Percentiles rank a stretch among this genome's conserved stretches.
Evolutionary conservation across 1,140 invertebrate genomes (phyloP).

Genomic region (Telenomus remus): DNA sequence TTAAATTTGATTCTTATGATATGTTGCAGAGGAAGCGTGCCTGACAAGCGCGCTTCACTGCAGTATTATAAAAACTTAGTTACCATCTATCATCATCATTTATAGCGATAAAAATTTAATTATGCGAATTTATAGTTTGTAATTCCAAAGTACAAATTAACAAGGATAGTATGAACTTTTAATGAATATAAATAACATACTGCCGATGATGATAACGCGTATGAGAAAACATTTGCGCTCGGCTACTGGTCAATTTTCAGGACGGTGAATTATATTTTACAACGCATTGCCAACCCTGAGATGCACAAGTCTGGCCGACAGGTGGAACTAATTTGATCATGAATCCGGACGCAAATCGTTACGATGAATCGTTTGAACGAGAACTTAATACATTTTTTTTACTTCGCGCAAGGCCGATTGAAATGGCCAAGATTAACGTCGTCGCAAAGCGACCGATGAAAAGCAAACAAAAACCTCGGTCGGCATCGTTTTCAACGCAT

Average conservation of each 20-base stretch:
- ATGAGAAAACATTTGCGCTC: constrained; percentile 31
- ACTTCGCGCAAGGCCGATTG: constrained; percentile 31
- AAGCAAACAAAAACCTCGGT: no score
- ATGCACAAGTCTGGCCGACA: constrained; percentile 46
- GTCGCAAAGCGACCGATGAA: not conserved
- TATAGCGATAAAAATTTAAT: constrained; percentile 43
- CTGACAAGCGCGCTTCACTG: no score
- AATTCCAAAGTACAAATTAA: constrained; percentile 50
- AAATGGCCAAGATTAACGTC: constrained; percentile 31
- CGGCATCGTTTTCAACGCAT: no score
- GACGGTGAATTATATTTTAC: constrained; percentile 53
- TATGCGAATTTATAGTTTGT: constrained; percentile 23
- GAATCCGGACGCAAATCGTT: constrained; percentile 50
- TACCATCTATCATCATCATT: constrained; percentile 34
- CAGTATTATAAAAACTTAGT: not conserved
- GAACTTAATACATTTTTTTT: constrained; percentile 58
- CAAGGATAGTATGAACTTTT: constrained; percentile 40
- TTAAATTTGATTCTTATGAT: no score
- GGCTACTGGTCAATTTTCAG: constrained; percentile 51
- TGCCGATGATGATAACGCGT: constrained; percentile 45
- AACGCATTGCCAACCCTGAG: constrained; percentile 45
- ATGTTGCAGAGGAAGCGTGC: no score
- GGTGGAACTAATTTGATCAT: constrained; percentile 48
- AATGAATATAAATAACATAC: constrained; percentile 52
- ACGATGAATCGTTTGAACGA: constrained; percentile 52